Evolutionary conservation across 2,888 invertebrate species (phyloP).

Genomic region (Sisyra nigra): DNA sequence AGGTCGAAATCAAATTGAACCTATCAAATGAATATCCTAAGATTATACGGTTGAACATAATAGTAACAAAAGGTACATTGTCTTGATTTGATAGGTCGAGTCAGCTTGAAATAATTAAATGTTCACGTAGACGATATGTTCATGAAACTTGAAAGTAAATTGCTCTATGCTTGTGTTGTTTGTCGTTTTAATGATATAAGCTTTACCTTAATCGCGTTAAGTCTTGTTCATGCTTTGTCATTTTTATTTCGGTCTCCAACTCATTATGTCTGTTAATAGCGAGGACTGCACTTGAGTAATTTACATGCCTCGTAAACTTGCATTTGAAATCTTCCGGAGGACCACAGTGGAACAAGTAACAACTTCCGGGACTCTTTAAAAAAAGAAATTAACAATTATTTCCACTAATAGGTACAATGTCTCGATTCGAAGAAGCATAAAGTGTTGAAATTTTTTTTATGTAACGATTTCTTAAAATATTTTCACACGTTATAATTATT

Average conservation of each 20-base stretch:
- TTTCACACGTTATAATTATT: no score
- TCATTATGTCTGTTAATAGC: constrained; percentile 49
- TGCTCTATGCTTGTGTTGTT: constrained; percentile 3
- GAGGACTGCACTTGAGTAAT: constrained; percentile 77
- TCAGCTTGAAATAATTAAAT: neutral
- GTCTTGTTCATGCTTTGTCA: constrained; percentile 57
- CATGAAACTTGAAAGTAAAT: neutral
- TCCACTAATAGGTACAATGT: neutral
- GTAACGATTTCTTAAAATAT: neutral
- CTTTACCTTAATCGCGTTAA: constrained; percentile 48
- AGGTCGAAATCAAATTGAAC: no score
- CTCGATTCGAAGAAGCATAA: neutral
- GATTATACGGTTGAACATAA: neutral
- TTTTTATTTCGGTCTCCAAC: constrained; percentile 53
- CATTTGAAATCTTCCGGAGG: constrained; percentile 82
- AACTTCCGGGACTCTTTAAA: constrained; percentile 64
- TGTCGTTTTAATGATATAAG: no score
- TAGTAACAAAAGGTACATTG: neutral
- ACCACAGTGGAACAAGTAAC: constrained; percentile 84
- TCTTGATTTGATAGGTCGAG: neutral
- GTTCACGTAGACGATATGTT: neutral
- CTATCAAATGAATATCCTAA: no score
- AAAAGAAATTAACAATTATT: constrained; percentile 8
- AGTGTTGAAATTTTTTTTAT: neutral
- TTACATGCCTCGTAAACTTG: constrained; percentile 76